These are phyloP conservation scores for Diarsia rubi DNA, from an alignment of 2,888 invertebrate species.

Conservation along the genomic window DNA sequence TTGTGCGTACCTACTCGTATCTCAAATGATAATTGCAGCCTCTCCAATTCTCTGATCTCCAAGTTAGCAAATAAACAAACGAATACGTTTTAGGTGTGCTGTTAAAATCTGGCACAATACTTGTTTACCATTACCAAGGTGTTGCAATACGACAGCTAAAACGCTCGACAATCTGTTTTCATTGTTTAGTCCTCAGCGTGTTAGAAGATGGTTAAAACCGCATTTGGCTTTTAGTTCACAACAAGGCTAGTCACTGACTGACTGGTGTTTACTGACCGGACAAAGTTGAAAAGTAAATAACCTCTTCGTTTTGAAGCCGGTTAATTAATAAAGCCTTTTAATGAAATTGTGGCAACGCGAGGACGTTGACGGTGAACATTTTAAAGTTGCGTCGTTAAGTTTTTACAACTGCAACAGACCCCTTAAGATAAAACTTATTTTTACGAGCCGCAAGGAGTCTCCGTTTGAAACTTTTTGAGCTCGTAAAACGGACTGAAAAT, in stretches of 20 bases:
- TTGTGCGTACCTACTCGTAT: not conserved
- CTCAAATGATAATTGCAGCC: not conserved
- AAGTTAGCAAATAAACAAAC: slow-evolving; percentile 15
- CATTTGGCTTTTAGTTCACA: slow-evolving; percentile 27
- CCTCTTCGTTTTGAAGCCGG: slow-evolving; percentile 21
- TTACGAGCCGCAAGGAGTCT: slow-evolving; percentile 64
- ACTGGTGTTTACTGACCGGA: slow-evolving; percentile 3
- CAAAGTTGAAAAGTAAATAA: slow-evolving; percentile 59
- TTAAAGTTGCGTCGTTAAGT: slow-evolving; percentile 65
- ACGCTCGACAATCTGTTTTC: slow-evolving; percentile 40
- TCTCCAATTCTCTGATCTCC: not conserved
- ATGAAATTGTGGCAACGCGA: slow-evolving; percentile 34
- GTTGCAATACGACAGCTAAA: slow-evolving; percentile 17
- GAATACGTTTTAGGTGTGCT: not conserved
- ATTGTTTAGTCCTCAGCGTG: slow-evolving; percentile 33
- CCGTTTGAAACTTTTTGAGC: slow-evolving; percentile 29
- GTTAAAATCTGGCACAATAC: slow-evolving; percentile 20
- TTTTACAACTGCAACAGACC: slow-evolving; percentile 63
- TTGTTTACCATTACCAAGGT: slow-evolving; percentile 28
- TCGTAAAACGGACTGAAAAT: slow-evolving; percentile 36
- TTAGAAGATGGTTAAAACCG: not conserved
- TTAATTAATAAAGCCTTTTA: slow-evolving; percentile 57
- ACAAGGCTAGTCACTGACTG: not conserved
- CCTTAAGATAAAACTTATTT: slow-evolving; percentile 61
- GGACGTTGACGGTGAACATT: slow-evolving; percentile 30